These are phyloP conservation scores for Globodera rostochiensis DNA, from an alignment of 1,140 invertebrate genomes.

Conservation along the genomic window DNA sequence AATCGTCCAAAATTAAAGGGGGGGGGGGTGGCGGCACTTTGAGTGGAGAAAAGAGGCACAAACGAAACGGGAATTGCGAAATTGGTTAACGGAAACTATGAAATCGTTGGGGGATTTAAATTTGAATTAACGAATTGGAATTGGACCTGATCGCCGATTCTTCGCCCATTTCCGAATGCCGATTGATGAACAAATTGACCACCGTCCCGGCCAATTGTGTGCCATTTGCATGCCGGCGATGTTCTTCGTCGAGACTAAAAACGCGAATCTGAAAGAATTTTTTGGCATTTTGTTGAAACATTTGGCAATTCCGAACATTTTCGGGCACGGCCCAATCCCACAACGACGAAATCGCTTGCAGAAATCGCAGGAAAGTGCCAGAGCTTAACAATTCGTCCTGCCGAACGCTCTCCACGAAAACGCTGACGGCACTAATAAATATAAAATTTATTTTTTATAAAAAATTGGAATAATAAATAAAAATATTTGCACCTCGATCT, in stretches of 20 bases:
- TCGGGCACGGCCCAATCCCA: slow-evolving; percentile 83
- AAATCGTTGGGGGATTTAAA: too few relatives aligned
- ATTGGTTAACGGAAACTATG: too few relatives aligned
- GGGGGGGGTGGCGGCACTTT: too few relatives aligned
- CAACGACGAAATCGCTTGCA: slow-evolving; percentile 86
- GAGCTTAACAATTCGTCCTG: slow-evolving; percentile 88
- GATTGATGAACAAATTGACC: not conserved
- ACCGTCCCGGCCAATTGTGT: not conserved
- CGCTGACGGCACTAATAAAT: slow-evolving; percentile 71
- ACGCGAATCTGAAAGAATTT: slow-evolving; percentile 87
- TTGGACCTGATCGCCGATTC: not conserved
- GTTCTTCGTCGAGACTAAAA: slow-evolving; percentile 70
- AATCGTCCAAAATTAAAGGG: not conserved
- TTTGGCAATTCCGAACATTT: slow-evolving; percentile 73
- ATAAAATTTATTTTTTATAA: not conserved
- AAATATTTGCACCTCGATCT: slow-evolving; percentile 77
- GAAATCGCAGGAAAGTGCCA: slow-evolving; percentile 79
- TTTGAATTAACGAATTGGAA: too few relatives aligned
- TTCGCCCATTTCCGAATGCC: not conserved
- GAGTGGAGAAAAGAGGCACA: not conserved
- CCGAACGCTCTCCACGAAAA: slow-evolving; percentile 79
- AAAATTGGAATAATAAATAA: too few relatives aligned
- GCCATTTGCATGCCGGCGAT: not conserved
- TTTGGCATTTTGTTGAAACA: slow-evolving; percentile 56
- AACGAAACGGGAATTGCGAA: not conserved